Base-by-base conservation (phyloP, 2,888 invertebrate species). In the Dynastes tityus region DNA sequence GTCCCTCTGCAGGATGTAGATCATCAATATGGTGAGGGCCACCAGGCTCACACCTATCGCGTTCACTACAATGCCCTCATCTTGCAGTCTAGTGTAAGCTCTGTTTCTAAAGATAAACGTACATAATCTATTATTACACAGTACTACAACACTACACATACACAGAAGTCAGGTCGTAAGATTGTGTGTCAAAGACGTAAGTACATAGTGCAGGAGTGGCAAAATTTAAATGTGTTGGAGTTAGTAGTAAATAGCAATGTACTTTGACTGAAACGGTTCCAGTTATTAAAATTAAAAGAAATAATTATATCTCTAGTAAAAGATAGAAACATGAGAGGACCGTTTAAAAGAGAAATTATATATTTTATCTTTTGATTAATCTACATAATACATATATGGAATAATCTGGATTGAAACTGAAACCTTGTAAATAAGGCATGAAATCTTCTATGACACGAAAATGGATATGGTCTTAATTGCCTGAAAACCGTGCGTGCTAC, bases 31-130 rank as follows among this genome's bases (percentile, higher is more conserved):
- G 81, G 92, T 90, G 81, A 93, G 90, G 78, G 91, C 93, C 82
- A 93, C 90, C 86, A 94, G 90, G 82, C 91, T 90, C 85, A 93
- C 91, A 81, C 93, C 94, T 84, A 94, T 91, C 53, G 92, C 91
- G 90, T 94, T 95, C 87, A 94, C 89, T 86, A 94, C 91, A 85
- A 93, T 91, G 22, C 91, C 92, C 88, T 94, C 94, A 85, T 92
- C 92, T 80, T 90, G 91, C 87, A 92, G 88, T 80, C 89, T 89
- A 87, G 90, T 89, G 90, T 93, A 93, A 49, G 64, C 53, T 22
- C 73, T 74, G 61, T 61, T 74, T 74, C 73, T 74, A 61, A 74
- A 64, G 63, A 40, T 74, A 74, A 74, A 74, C 11, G 68, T 68
- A 68, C 51, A 68, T 27, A 61, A 45, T 61, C 49, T 58, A 65